Conservation (phyloP, 2,113 vertebrate genomes). For the Phaethornis superciliosus region DNA sequence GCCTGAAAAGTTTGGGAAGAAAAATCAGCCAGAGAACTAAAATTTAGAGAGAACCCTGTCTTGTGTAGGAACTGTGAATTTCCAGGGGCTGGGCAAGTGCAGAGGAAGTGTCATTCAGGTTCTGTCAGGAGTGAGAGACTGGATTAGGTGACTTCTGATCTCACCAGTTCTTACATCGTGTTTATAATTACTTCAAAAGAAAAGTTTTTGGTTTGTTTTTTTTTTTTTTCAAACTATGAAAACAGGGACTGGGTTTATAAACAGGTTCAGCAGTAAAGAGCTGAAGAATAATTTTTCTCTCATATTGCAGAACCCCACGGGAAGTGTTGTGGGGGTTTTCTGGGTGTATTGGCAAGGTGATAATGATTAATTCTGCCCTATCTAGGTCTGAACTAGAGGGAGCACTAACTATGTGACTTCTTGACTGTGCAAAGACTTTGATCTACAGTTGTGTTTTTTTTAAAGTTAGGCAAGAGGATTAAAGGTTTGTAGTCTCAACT, state of each 20-base stretch:
- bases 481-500: neutral
- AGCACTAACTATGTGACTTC: neutral
- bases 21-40: neutral
- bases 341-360: neutral
- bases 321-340: neutral
- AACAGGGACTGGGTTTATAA: neutral
- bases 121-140: neutral
- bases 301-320: neutral
- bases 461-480: neutral
- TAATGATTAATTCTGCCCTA: neutral
- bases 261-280: neutral
- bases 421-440: slow-evolving; percentile 4
- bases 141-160: neutral
- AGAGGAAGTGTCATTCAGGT: neutral
- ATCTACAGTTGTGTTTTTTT: neutral
- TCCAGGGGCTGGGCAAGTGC: neutral
- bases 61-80: neutral
- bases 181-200: neutral
- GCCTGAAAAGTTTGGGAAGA: neutral
- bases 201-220: neutral
- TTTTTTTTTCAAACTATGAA: neutral
- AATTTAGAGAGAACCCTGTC: neutral
- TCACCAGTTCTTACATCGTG: neutral
- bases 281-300: neutral
- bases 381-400: neutral